A percentile compares a stretch with the other conserved stretches of the same genome.
phyloP scores from a whole-genome alignment of 2,888 invertebrate genomes.

The Schizaphis graminum region DNA sequence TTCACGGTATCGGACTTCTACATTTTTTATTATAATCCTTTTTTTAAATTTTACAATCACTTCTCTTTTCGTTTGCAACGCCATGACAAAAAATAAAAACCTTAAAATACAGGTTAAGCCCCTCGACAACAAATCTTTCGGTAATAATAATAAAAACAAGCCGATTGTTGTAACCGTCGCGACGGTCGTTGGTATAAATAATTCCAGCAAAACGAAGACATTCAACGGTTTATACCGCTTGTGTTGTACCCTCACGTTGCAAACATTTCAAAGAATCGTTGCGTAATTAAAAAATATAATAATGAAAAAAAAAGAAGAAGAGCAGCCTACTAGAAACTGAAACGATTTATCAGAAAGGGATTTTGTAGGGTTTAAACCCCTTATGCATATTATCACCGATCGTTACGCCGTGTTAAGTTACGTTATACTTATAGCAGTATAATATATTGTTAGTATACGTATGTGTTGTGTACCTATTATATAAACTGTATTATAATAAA shows the following conservation, averaged over 20 bases:
- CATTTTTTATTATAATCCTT: not conserved
- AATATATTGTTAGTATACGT: not conserved
- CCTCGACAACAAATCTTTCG: not conserved
- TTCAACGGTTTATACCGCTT: conserved; percentile 21
- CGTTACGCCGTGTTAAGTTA: not conserved
- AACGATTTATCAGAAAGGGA: conserved; percentile 29
- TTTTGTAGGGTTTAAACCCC: conserved; percentile 28
- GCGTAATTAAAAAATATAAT: conserved; percentile 25
- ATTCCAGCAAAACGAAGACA: conserved; percentile 2
- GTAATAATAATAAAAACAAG: conserved; percentile 12
- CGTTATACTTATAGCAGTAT: not conserved
- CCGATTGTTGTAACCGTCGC: not conserved
- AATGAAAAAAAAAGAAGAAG: not conserved
- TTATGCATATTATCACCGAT: not conserved
- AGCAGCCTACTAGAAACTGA: conserved; percentile 7
- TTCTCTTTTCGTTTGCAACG: not conserved
- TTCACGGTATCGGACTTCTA: not conserved
- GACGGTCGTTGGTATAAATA: not conserved
- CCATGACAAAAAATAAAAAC: not conserved
- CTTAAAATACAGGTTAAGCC: not conserved
- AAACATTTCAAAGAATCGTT: not conserved
- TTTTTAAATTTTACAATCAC: not conserved
- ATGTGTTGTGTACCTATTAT: not conserved
- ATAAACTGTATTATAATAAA: not conserved
- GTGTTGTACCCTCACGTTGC: not conserved